Percentiles rank a stretch among this genome's conserved stretches.
phyloP scores from a whole-genome alignment of 2,797 vertebrate genomes.

The Euthynnus affinis region DNA sequence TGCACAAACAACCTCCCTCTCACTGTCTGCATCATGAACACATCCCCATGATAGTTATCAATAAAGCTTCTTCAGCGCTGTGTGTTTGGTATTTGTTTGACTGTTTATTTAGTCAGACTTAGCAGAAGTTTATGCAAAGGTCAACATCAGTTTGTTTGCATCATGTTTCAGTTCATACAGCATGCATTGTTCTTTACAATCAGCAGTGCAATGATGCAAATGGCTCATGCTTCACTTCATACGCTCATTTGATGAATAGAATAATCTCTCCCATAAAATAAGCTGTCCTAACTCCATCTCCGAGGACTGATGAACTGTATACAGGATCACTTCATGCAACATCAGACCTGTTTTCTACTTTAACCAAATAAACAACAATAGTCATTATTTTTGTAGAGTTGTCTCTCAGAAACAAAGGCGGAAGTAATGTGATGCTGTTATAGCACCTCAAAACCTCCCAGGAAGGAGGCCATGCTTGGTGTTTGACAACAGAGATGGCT shows the following conservation, averaged over 20 bases:
- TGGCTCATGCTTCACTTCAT: conserved; percentile 1
- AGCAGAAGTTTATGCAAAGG: conserved; percentile 35
- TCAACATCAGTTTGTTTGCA: conserved; percentile 17
- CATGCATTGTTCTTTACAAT: not conserved
- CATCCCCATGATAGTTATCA: conserved; percentile 49
- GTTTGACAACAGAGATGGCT: not conserved
- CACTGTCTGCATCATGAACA: conserved; percentile 22
- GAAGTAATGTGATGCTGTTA: not conserved
- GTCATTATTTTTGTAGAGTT: not conserved
- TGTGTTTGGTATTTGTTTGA: not conserved
- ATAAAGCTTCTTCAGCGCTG: conserved; percentile 20
- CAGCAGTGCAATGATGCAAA: not conserved
- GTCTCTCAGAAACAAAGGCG: not conserved
- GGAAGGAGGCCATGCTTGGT: not conserved
- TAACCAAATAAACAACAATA: not conserved
- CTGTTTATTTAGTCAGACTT: not conserved
- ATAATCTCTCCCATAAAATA: not conserved
- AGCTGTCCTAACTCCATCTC: not conserved
- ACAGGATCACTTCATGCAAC: not conserved
- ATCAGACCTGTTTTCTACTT: not conserved
- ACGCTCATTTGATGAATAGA: conserved; percentile 13
- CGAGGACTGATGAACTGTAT: not conserved
- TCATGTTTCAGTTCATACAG: conserved; percentile 11
- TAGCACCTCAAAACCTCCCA: not conserved
- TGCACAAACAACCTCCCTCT: conserved; percentile 23